A percentile compares a stretch with the other conserved stretches of the same genome.
Conservation (phyloP, 1,140 invertebrate genomes). For the Drosophila takahashii region DNA sequence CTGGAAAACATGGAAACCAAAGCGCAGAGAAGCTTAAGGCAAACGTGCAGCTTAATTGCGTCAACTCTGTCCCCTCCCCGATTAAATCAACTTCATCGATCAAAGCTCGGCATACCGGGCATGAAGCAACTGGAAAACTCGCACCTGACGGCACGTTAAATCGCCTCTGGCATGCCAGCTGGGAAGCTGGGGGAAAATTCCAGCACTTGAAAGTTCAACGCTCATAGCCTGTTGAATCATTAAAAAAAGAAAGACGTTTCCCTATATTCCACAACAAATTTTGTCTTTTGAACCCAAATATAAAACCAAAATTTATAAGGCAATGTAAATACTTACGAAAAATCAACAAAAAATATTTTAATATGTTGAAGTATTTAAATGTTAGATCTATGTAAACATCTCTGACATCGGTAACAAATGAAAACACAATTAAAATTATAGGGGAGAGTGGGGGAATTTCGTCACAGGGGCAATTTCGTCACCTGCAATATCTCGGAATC, state of each 20-base stretch:
- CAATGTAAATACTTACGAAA: too few species aligned
- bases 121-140: slow-evolving; percentile 58
- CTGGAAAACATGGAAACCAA: slow-evolving; percentile 74
- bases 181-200: not conserved
- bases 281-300: too few species aligned
- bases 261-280: not conserved
- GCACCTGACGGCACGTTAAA: slow-evolving; percentile 28
- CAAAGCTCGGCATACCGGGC: slow-evolving; percentile 60
- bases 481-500: too few species aligned
- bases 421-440: too few species aligned
- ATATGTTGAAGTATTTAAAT: too few species aligned
- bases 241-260: not conserved
- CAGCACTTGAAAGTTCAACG: slow-evolving; percentile 1
- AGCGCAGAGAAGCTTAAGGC: slow-evolving; percentile 44
- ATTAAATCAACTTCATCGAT: slow-evolving; percentile 74
- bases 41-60: slow-evolving; percentile 25
- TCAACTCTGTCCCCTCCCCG: slow-evolving; percentile 17
- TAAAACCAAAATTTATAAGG: too few species aligned
- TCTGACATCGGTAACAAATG: too few species aligned
- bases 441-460: too few species aligned
- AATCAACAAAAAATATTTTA: too few species aligned
- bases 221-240: not conserved
- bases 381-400: too few species aligned
- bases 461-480: too few species aligned
- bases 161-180: slow-evolving; percentile 19